These are phyloP conservation scores for Apamea sordens DNA, from an alignment of 2,888 invertebrate species.

Conservation along the genomic window DNA sequence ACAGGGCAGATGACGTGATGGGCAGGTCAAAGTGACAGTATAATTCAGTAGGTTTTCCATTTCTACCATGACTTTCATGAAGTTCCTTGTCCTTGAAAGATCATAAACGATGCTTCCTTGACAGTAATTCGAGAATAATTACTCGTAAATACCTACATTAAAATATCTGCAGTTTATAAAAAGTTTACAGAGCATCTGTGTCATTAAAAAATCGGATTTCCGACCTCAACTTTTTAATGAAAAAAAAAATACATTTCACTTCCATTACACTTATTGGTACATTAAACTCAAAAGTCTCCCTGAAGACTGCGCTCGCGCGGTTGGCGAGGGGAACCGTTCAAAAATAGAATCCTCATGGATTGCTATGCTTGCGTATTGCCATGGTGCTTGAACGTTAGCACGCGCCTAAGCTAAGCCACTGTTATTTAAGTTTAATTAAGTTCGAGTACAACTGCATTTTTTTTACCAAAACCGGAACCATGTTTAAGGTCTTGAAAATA, in stretches of 20 bases:
- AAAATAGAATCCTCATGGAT: constrained; percentile 85
- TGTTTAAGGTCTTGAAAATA: neutral
- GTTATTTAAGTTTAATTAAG: constrained; percentile 47
- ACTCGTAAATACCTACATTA: neutral
- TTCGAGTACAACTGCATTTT: neutral
- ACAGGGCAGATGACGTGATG: neutral
- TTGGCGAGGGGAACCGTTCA: constrained; percentile 80
- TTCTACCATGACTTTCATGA: neutral
- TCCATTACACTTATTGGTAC: constrained; percentile 73
- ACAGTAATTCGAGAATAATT: neutral
- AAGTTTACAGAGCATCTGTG: neutral
- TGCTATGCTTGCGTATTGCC: constrained; percentile 75
- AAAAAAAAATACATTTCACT: constrained; percentile 54
- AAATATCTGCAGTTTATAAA: neutral
- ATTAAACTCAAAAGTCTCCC: constrained; percentile 81
- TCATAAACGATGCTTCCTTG: neutral
- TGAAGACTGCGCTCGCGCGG: constrained; percentile 78
- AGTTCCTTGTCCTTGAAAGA: neutral
- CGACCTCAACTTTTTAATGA: neutral
- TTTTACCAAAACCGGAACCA: too few relatives aligned
- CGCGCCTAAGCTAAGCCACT: constrained; percentile 67
- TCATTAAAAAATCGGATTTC: constrained; percentile 19
- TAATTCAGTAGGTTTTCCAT: neutral
- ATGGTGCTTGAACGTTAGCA: constrained; percentile 71
- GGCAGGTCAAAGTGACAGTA: neutral